Base-by-base conservation (phyloP, 2,113 vertebrate genomes). In the Trichechus manatus region DNA sequence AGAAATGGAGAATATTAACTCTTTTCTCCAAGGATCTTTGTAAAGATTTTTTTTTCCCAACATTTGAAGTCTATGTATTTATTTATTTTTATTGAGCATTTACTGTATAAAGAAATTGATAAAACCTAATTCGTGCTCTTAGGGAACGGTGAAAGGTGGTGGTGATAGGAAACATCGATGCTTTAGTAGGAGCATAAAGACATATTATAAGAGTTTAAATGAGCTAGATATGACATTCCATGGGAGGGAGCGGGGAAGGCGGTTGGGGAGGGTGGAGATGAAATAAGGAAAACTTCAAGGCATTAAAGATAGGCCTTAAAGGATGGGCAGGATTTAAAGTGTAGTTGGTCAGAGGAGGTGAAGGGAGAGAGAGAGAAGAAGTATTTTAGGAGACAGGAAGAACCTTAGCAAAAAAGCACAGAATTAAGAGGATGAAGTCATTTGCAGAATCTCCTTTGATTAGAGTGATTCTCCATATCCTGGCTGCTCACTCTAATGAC, bases 11-110 rank as follows among this genome's bases (percentile, higher is more conserved):
- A 29, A 36, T 27, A 23, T 59, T 81, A 85, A 50, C 15, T 77
- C 7, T 88, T 63, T 61, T 90, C 66, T 64, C n/a, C 33, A 78
- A 95, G 75, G n/a, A 74, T 63, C 44, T 91, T 2, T 94, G 64
- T 31, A 59, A 97, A 95, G 22, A n/a, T 23, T 22, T 47, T 91
- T 42, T 89, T 36, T 86, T 47, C 63, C 33, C 27, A 89, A 59
- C 13, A 82, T 88, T 70, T 93, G 27, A 95, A 94, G 88, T 50
- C 39, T 23, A 36, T 20, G 33, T 88, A 66, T 39, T 92, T 75
- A 74, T 66, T 75, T 90, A 74, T 74, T 90, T 86, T 87, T 36
- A 89, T 39, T 77, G 20, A 95, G 44, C 15, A 23, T 75, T 75
- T 85, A 59, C 6, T 50, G 5, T 77, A 82, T 33, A 89, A 74